Percentiles rank a stretch among this genome's conserved stretches.
phyloP scores from a whole-genome alignment of 2,113 vertebrate species.

The Cettia cetti region DNA sequence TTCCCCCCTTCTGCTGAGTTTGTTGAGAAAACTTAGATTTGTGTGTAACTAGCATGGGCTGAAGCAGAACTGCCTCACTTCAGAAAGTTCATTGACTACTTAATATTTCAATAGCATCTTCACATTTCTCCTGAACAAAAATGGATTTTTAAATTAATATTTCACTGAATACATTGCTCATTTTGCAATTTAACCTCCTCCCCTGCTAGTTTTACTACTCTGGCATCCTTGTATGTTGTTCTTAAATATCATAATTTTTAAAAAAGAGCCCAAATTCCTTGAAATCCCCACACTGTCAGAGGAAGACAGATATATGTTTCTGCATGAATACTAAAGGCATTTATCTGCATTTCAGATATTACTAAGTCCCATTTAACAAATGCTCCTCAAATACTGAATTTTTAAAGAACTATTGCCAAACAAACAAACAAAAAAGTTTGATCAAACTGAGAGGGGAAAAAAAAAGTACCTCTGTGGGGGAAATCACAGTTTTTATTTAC shows the following conservation, averaged over 20 bases:
- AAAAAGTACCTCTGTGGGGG: not conserved
- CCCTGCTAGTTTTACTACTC: not conserved
- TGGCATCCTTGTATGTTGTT: not conserved
- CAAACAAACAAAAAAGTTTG: not conserved
- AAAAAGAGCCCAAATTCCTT: not conserved
- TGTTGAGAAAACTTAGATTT: not conserved
- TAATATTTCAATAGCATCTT: not conserved
- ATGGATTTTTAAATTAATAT: not conserved
- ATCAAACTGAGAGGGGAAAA: not conserved
- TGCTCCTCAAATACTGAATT: not conserved
- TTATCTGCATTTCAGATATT: not conserved
- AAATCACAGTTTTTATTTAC: not conserved
- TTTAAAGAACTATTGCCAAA: not conserved
- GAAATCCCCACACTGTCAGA: not conserved
- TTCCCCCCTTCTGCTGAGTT: not conserved
- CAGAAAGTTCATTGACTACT: not conserved
- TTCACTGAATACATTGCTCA: not conserved
- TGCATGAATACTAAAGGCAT: not conserved
- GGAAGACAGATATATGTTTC: not conserved
- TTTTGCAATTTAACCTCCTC: not conserved
- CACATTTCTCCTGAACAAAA: not conserved
- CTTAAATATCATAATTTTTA: not conserved
- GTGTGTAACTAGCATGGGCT: fast-evolving
- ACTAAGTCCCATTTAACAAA: not conserved
- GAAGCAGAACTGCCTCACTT: not conserved